A percentile compares a stretch with the other conserved stretches of the same genome.
Evolutionary conservation across 2,113 vertebrate species (phyloP).

Genomic region (Plecturocebus donacophilus): DNA sequence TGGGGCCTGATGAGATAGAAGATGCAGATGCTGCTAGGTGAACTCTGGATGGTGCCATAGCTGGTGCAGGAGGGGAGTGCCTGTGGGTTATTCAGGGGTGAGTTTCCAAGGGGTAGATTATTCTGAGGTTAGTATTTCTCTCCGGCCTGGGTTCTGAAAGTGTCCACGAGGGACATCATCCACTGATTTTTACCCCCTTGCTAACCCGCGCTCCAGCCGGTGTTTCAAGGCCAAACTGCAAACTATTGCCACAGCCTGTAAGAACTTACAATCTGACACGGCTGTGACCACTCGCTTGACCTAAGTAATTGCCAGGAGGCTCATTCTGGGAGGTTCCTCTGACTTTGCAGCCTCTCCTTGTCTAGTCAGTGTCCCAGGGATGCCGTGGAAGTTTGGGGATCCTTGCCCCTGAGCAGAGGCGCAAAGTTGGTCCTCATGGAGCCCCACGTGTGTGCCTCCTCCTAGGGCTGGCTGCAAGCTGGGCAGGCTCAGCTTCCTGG

Average conservation of each 20-base stretch:
- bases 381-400: not conserved
- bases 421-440: not conserved
- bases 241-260: not conserved
- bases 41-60: rapidly evolving
- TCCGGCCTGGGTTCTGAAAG: not conserved
- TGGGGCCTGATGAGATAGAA: rapidly evolving
- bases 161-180: not conserved
- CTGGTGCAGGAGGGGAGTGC: not conserved
- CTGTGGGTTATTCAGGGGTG: not conserved
- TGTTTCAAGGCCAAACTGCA: not conserved
- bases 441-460: not conserved
- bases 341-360: not conserved
- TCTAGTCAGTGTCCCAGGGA: not conserved
- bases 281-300: not conserved
- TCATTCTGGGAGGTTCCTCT: not conserved
- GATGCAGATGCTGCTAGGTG: not conserved
- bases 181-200: not conserved
- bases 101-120: not conserved
- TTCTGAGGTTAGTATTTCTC: not conserved
- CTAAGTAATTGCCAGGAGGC: not conserved
- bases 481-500: not conserved
- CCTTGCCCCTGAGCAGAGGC: not conserved
- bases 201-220: not conserved
- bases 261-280: not conserved
- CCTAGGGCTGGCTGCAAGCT: not conserved